Evolutionary conservation across 2,797 vertebrate genomes (phyloP).

Genomic region (Moxostoma hubbsi): DNA sequence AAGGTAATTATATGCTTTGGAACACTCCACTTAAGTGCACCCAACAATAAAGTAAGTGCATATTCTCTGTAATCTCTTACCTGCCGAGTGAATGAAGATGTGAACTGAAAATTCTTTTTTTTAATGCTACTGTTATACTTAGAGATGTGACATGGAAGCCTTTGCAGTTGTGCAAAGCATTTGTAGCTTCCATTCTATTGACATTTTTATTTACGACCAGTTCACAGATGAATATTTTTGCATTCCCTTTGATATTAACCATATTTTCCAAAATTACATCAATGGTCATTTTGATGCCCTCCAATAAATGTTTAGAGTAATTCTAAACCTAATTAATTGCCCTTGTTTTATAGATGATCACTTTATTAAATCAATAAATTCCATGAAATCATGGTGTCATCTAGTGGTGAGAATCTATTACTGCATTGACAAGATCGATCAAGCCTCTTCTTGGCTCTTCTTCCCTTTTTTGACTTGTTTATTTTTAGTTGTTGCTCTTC

Average conservation of each 20-base stretch:
- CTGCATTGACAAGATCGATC: slow-evolving; percentile 73
- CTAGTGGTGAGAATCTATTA: slow-evolving; percentile 89
- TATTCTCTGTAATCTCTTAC: slow-evolving; percentile 86
- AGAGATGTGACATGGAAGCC: slow-evolving; percentile 45
- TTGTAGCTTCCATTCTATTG: not conserved
- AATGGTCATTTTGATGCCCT: not conserved
- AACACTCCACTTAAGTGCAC: slow-evolving; percentile 92
- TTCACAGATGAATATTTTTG: not conserved
- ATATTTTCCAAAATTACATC: not conserved
- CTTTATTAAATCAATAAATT: slow-evolving; percentile 74
- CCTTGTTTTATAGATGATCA: slow-evolving; percentile 56
- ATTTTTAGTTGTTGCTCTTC: slow-evolving; percentile 12
- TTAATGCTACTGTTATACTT: slow-evolving; percentile 45
- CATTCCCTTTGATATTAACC: not conserved
- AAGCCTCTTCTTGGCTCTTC: not conserved
- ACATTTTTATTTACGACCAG: too few relatives aligned
- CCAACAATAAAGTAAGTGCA: slow-evolving; percentile 90
- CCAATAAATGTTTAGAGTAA: not conserved
- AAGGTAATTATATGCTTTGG: slow-evolving; percentile 88
- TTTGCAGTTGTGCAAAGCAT: slow-evolving; percentile 50
- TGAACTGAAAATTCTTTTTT: slow-evolving; percentile 52
- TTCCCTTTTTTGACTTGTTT: slow-evolving; percentile 18
- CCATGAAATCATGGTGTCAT: slow-evolving; percentile 93
- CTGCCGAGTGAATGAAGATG: slow-evolving; percentile 62
- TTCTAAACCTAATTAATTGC: not conserved